Evolutionary conservation across 2,113 vertebrate species (phyloP), one percentile per base, ranked within the genome.

Genomic region (Chunga burmeisteri): DNA sequence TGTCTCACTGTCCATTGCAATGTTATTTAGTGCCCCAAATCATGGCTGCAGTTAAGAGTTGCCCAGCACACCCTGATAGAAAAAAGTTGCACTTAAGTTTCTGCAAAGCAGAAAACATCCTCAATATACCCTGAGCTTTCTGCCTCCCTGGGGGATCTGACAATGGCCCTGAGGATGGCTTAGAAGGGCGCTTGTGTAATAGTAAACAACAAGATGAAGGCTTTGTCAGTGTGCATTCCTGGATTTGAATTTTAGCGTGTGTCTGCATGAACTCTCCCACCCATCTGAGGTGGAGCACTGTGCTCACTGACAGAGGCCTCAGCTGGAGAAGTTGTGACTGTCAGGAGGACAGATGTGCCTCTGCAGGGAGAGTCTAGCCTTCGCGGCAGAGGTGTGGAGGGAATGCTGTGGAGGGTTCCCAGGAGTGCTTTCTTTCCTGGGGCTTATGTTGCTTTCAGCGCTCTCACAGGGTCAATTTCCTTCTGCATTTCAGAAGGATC

Each of bases 81-180:
- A n/a, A 56, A 42, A 20, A 55, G 59, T 26, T 42, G 27, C 17
- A 20, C 42, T 26, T 30, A 7, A 11, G 42, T 42, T 81, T 65
- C 86, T 81, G 50, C 20, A 40, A 34, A 46, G 65, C 40, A 40
- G 72, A 59, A 50, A 74, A 10, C 25, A 12, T 16, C 12, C 55
- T 50, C 5, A 2, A 10, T 12, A 25, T 6, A 25, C 16, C 11
- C 40, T 1, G 5, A n/a, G 36, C 38, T 44, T 50, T 23, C 30
- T 32, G 15, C 6, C 13, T 27, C 27, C 23, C 27, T 0, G 1
- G 34, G 26, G 46, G 30, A 11, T n/a, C 32, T 7, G 20, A 16
- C 18, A 13, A 30, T 13, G 38, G 58, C 40, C 40, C 59, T 4
- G 34, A 16, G 40, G 49, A 14, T 17, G 21, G 22, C 22, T 34